A percentile compares a stretch with the other conserved stretches of the same genome.
Evolutionary conservation across 1,140 invertebrate species (phyloP).

Genomic region (Danaus melanippus): DNA sequence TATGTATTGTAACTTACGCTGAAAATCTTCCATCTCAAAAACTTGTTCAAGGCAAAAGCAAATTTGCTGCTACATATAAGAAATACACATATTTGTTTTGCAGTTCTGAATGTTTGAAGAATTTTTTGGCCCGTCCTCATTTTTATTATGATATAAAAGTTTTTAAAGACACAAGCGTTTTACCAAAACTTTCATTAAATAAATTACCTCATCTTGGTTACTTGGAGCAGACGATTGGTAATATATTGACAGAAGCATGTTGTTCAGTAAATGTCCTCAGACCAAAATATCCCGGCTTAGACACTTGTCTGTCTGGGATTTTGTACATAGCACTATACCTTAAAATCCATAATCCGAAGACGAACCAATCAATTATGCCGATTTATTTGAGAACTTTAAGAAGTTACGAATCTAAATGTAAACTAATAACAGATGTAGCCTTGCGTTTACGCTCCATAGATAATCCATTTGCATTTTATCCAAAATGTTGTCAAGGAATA

Average conservation of each 20-base stretch:
- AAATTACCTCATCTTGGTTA: constrained; percentile 72
- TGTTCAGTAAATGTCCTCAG: constrained; percentile 62
- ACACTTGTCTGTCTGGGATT: constrained; percentile 58
- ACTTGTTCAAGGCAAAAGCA: constrained; percentile 52
- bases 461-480: constrained; percentile 61
- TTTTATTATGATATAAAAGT: constrained; percentile 61
- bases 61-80: constrained; percentile 57
- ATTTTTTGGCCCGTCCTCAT: constrained; percentile 63
- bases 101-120: constrained; percentile 56
- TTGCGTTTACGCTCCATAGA: constrained; percentile 59
- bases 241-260: constrained; percentile 66
- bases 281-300: constrained; percentile 73
- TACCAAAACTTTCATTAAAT: constrained; percentile 55
- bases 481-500: constrained; percentile 36
- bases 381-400: constrained; percentile 52
- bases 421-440: constrained; percentile 48
- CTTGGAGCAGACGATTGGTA: constrained; percentile 73
- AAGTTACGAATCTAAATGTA: constrained; percentile 52
- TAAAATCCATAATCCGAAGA: constrained; percentile 67
- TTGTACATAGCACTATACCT: constrained; percentile 71
- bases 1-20: constrained; percentile 74
- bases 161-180: constrained; percentile 45
- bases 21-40: constrained; percentile 62
- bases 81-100: constrained; percentile 73
- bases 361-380: constrained; percentile 23